Evolutionary conservation across 2,888 invertebrate species (phyloP), one percentile per base, ranked within the genome.

Genomic region (Mantis religiosa): DNA sequence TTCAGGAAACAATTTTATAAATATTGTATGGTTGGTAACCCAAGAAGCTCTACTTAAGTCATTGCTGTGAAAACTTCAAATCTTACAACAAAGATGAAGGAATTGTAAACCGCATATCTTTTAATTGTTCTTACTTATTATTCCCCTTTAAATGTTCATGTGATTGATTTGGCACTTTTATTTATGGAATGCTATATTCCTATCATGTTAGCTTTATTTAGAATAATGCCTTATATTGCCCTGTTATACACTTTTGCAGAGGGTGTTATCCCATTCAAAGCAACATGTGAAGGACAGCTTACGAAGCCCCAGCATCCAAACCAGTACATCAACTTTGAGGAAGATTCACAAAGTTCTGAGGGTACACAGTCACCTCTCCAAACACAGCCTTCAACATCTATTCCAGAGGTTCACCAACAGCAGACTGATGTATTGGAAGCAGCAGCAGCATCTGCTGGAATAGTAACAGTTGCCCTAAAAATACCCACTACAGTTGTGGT

Each of bases 201-300:
- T 87, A 30, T 87, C 20, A 7, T 41, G 28, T 83, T 54, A 41
- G 28, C 7, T 34, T 34, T 34, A 34, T 41, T 41, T 41, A 12
- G 41, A 12, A 12, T 12, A 41, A 41, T 41, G 20, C 34, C 12
- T 15, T 20, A 30, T 87, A 41, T 86, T 28, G 27, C 71, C 15
- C 2, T n/a, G 14, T 71, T 41, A 41, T 87, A 2, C 25, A 34
- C 1, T 82, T 90, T 92, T 92, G 2, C 93, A 96, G 95, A 98
- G 94, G 99, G 99, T 89, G 95, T 97, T 90, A 96, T 99, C 91
- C 96, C 97, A 87, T 99, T 98, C 94, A 98, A 97, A 92, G 97
- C 98, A 83, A 98, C 98, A 85, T 97, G 97, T 92, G 98, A 98
- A 93, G 98, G 98, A 0, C 96, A 97, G 85, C 95, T 97, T 41